phyloP scores from a whole-genome alignment of 2,888 invertebrate genomes.

The Erebia palarica region DNA sequence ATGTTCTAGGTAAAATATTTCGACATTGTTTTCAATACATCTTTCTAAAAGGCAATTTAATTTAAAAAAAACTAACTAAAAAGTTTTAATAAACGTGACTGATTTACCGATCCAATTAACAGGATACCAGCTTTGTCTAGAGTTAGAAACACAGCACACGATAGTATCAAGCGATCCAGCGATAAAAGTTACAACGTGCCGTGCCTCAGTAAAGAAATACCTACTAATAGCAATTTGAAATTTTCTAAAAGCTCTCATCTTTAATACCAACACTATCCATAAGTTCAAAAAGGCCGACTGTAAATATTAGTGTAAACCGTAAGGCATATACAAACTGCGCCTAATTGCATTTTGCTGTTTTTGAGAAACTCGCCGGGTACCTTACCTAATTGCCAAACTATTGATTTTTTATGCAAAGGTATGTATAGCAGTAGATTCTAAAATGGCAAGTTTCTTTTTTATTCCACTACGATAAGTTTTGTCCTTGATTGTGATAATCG shows the following conservation, averaged over 20 bases:
- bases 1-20: too few relatives aligned
- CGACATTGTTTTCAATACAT: too few relatives aligned
- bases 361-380: conserved; percentile 24
- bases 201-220: conserved; percentile 13
- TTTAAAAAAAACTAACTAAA: not conserved
- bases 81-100: not conserved
- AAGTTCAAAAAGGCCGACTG: conserved; percentile 42
- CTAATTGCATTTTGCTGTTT: conserved; percentile 54
- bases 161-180: not conserved
- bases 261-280: conserved; percentile 28
- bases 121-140: not conserved
- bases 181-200: not conserved
- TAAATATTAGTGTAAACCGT: conserved; percentile 52
- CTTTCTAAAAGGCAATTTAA: not conserved
- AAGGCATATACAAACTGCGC: conserved; percentile 46
- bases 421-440: not conserved
- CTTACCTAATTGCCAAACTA: conserved; percentile 35
- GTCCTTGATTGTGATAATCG: too few relatives aligned
- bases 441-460: not conserved
- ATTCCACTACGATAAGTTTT: not conserved
- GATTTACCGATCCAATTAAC: not conserved
- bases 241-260: conserved; percentile 16
- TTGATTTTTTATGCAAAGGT: not conserved
- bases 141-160: not conserved
- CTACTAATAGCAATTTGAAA: conserved; percentile 20